Percentiles rank a stretch among this genome's conserved stretches.
These are phyloP conservation scores for Mythimna albipuncta DNA, from an alignment of 2,888 invertebrate species.

Conservation along the genomic window DNA sequence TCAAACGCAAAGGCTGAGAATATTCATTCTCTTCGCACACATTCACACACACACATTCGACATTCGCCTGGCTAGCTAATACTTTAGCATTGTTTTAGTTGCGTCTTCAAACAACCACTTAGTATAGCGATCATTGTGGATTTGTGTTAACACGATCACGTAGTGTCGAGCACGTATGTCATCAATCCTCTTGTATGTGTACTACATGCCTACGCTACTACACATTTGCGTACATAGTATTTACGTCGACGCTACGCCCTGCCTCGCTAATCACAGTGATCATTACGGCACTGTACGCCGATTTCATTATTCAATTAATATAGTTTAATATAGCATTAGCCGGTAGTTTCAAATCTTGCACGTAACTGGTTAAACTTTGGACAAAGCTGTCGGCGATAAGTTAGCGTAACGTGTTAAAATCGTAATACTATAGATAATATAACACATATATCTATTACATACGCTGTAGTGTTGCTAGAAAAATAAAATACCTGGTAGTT, in stretches of 20 bases:
- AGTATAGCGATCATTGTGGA: conserved; percentile 9
- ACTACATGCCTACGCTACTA: background rate
- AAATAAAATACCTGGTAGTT: conserved; percentile 1
- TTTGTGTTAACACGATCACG: conserved; percentile 19
- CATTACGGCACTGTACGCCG: background rate
- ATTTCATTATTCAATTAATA: conserved; percentile 19
- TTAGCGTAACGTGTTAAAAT: background rate
- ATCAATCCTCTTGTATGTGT: background rate
- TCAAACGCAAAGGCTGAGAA: background rate
- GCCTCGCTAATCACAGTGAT: conserved; percentile 36
- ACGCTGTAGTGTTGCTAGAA: background rate
- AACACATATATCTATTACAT: background rate
- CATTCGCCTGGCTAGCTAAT: background rate
- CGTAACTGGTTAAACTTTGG: conserved; percentile 14
- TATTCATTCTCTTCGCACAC: no score
- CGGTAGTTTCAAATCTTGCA: conserved; percentile 16
- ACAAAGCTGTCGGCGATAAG: background rate
- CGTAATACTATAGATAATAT: background rate
- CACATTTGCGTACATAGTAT: background rate
- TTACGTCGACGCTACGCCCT: conserved; percentile 6
- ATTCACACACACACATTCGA: no score
- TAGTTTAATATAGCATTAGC: background rate
- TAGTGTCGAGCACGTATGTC: conserved; percentile 17
- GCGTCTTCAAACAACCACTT: background rate
- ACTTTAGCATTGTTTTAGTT: background rate